These are phyloP conservation scores for Varanus komodoensis DNA, from an alignment of 2,113 vertebrate genomes.

Conservation along the genomic window DNA sequence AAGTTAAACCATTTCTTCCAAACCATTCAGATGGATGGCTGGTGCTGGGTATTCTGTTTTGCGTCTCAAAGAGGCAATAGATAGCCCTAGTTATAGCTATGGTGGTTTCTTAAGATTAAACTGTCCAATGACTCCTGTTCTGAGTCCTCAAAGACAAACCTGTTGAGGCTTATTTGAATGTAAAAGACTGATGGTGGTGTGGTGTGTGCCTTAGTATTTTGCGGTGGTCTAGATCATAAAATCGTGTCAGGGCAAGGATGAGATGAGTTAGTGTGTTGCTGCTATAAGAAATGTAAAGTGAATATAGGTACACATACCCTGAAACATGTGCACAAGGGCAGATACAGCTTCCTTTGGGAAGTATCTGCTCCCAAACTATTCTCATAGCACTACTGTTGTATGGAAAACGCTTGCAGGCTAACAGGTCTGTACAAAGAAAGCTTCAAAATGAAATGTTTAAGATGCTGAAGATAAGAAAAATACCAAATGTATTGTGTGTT, in stretches of 20 bases:
- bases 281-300: background rate
- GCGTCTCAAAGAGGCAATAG: no score
- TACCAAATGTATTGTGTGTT: background rate
- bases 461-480: background rate
- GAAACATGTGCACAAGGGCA: background rate
- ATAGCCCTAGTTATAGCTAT: background rate
- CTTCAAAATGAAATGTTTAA: background rate
- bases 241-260: background rate
- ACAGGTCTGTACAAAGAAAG: background rate
- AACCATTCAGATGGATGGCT: no score
- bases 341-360: rapidly evolving
- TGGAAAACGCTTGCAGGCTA: background rate
- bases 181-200: background rate
- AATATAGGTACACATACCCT: background rate
- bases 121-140: background rate
- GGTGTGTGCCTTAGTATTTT: background rate
- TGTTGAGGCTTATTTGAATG: background rate
- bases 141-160: background rate
- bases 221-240: background rate
- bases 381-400: background rate
- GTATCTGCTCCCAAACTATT: background rate
- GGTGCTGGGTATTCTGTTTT: no score
- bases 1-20: no score
- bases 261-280: background rate
- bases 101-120: background rate